Conservation (phyloP, 2,797 vertebrate genomes). For the Microcaecilia unicolor region DNA sequence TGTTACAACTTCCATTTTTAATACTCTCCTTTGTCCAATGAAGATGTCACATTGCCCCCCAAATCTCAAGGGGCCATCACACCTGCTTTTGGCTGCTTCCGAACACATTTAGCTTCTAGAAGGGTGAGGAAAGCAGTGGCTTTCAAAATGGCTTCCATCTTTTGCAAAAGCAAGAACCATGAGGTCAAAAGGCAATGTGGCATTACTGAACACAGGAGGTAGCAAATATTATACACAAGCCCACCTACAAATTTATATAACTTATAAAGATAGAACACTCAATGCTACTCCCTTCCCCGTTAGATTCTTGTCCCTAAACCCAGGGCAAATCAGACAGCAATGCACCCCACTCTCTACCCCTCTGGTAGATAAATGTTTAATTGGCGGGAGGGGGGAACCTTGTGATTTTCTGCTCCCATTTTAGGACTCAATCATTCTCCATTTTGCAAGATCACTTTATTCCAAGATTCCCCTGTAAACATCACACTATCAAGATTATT, state of each 20-base stretch:
- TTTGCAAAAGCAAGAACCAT: slow-evolving; percentile 18
- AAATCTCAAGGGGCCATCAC: slow-evolving; percentile 34
- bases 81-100: no score
- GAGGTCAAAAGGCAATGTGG: neutral
- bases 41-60: slow-evolving; percentile 17
- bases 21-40: no score
- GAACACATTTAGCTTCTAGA: no score
- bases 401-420: no score
- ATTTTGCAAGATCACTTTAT: no score
- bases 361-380: no score
- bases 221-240: slow-evolving; percentile 4
- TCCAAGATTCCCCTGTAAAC: no score
- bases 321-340: neutral
- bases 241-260: no score
- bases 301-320: slow-evolving; percentile 4
- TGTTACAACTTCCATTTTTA: neutral
- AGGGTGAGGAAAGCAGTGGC: slow-evolving; percentile 13
- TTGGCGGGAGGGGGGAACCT: no score
- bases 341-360: neutral
- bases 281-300: neutral
- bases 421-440: no score
- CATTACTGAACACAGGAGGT: neutral
- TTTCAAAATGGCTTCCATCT: slow-evolving; percentile 35
- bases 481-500: no score
- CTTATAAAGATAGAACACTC: no score